Base-by-base conservation (phyloP, 2,797 vertebrate species). In the Coregonus suidteri region DNA sequence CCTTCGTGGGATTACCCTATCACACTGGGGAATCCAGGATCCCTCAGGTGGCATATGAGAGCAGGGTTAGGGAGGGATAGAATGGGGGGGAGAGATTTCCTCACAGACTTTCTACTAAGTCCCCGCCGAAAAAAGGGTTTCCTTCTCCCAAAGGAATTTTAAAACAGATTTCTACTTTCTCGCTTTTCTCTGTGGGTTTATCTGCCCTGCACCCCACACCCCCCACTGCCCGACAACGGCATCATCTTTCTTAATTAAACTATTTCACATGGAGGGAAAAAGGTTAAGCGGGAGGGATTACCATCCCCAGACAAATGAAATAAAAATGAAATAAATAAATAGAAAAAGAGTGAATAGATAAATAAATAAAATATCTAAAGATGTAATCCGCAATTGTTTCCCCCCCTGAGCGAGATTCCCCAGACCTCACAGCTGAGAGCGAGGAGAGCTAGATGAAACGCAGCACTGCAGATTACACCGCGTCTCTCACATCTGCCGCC, bases 381-480 rank as follows among this genome's bases (percentile, higher is more conserved):
- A 94, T 96, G 59, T 64, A 96, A 97, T 98, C 96, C 94, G 84
- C 87, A 84, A 79, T 92, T 88, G 93, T 91, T 92, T 93, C 88
- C 90, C 88, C 83, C 70, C 83, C 73, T 53, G 73, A 14, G 51
- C 77, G 65, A 16, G 30, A 65, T 75, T 37, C 81, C 74, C 72
- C 30, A 18, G 18, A 52, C 73, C 77, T 73, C 69, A 66, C 75
- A 35, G 75, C 35, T 59, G 25, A 25, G 25, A 25, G 25, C 25
- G 1, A 25, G 25, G 4, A 78, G 86, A 79, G 80, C 20, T 64
- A 64, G 59, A 47, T 47, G 9, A 47, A 47, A 47, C 2, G 41
- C 41, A 47, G 41, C 41, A 9, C 59, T 77, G 78, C 83, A 79
- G 77, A 83, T 87, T 82, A 85, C 73, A 34, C 54, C 16, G 67